Base-by-base conservation (phyloP, 2,113 vertebrate species). In the Excalfactoria chinensis region DNA sequence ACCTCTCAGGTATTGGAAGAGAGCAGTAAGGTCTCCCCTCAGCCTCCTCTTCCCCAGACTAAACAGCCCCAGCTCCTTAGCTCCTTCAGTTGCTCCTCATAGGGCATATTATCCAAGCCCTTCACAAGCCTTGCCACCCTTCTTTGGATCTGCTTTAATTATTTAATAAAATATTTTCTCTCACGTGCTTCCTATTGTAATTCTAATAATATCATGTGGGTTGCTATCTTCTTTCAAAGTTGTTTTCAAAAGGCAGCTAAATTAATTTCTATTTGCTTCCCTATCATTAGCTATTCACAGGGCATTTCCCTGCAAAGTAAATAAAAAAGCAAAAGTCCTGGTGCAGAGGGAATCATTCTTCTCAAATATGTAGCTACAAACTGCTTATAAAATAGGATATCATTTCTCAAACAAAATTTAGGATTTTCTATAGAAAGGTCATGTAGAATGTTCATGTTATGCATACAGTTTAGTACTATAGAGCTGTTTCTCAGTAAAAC, bases 321-420 rank as follows among this genome's bases (percentile, higher is more conserved):
- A 26, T 19, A 40, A 72, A 88, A 85, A 64, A 4, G 1, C 21
- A 66, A 5, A 1, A 70, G 53, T 2, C 2, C 35, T 68, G 4
- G 22, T 6, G 1, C 3, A 2, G n/a, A 75, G 10, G 5, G 20
- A 78, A 44, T 1, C 1, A 4, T 6, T 78, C n/a, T 74, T 92
- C 51, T 21, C 32, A 69, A 69, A 21, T 9, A 40, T 67, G 15
- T 40, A 64, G 3, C 18, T 78, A 55, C 7, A 44, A 69, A 75
- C 3, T 25, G 11, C 9, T 79, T 41, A n/a, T 55, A n/a, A 84
- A 77, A 40, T 75, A 86, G 2, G 15, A 58, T 1, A 0, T 32
- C 23, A 13, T 7, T 41, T 75, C 8, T 11, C 21, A 37, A 62
- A 28, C 1, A 34, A 64, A 68, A 87, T 81, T 60, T 62, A 53